Conservation (phyloP, 2,113 vertebrate genomes). For the Bubalus kerabau region DNA sequence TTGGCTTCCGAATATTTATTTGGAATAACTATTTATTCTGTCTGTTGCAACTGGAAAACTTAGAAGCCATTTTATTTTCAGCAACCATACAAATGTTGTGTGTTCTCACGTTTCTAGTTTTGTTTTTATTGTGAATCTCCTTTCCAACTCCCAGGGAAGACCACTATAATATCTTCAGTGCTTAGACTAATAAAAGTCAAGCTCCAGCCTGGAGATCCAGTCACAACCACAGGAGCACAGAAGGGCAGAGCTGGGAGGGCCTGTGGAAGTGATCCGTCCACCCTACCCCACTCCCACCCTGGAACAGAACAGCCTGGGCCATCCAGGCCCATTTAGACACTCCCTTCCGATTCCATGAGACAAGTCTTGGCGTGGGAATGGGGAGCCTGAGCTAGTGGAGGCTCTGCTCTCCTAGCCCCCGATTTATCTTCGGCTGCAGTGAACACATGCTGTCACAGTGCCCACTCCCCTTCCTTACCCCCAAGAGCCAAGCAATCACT, state of each 20-base stretch:
- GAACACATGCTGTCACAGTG: not conserved
- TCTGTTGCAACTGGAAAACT: not conserved
- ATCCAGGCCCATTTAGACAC: not conserved
- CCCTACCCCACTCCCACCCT: too few relatives aligned
- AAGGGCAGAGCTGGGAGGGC: not conserved
- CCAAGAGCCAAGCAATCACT: not conserved
- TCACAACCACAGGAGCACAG: not conserved
- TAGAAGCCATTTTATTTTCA: not conserved
- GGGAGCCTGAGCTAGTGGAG: not conserved
- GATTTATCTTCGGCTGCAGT: not conserved
- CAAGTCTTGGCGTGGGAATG: not conserved
- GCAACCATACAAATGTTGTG: not conserved
- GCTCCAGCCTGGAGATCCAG: not conserved
- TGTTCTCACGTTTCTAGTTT: not conserved
- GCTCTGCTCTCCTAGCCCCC: too few relatives aligned
- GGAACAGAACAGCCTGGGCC: not conserved
- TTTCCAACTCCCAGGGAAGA: not conserved
- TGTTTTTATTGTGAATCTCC: not conserved
- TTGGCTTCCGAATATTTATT: not conserved
- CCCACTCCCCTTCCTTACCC: not conserved
- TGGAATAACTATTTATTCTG: not conserved
- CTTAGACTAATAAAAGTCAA: not conserved
- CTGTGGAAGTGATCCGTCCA: not conserved
- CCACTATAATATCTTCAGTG: not conserved
- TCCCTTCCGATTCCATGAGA: not conserved